Evolutionary conservation across 2,113 vertebrate species (phyloP), one percentile per base, ranked within the genome.

Genomic region (Limanda limanda): DNA sequence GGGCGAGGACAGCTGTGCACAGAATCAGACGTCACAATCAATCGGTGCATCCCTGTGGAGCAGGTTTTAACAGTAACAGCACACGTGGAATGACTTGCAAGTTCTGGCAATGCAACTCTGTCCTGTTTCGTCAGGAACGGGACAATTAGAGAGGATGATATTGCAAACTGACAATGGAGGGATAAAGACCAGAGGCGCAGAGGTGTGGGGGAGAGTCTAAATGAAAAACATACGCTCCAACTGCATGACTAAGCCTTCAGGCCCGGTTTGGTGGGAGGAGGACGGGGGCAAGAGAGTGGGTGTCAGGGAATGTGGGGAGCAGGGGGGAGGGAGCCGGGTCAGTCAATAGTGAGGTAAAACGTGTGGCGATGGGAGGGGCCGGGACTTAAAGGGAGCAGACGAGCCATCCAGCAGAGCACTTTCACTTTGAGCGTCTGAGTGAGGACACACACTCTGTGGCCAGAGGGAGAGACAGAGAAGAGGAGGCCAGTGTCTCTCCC

Each of bases 191-290:
- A 68, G 20, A 57, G 66, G 82, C 77, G 15, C 81, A 91, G 69
- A 76, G 73, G 82, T 87, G 84, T 87, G 84, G 87, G 88, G 84
- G 84, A 80, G 85, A 75, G 86, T 70, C 76, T 35, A 88, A 92
- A 93, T 94, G 86, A 90, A 90, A 93, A 94, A 86, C 93, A 94
- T 88, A 91, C 87, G 90, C 84, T 87, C 83, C 80, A 76, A 91
- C 78, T 81, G 88, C 89, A 93, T 94, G 93, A 92, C 91, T 91
- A 91, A 91, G 86, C 89, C 77, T 88, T 76, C 75, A 42, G 40
- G 61, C 86, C 37, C 51, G 85, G 76, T 78, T 78, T 85, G 80
- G 86, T 76, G 68, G 62, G 67, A 65, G 83, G 71, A 61, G 59
- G 72, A 69, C 71, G 62, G 71, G 47, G 42, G 76, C 58, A 42